Evolutionary conservation across 2,797 vertebrate genomes (phyloP).

Genomic region (Zalophus californianus): DNA sequence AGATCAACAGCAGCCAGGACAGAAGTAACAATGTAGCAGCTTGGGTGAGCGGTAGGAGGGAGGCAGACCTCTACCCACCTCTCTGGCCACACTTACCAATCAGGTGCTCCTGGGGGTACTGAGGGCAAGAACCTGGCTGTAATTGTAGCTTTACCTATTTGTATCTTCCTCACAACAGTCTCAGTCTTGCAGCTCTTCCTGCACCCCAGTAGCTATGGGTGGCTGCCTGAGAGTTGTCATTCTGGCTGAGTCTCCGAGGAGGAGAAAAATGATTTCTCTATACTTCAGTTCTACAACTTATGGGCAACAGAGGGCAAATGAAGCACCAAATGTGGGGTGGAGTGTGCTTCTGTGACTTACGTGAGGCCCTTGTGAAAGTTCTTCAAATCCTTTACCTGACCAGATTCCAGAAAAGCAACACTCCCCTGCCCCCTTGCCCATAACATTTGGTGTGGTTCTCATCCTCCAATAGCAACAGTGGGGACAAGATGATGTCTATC

Average conservation of each 20-base stretch:
- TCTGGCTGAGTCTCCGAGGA: not conserved
- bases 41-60: not conserved
- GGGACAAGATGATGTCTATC: not conserved
- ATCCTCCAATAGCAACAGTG: not conserved
- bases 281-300: slow-evolving; percentile 7
- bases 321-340: not conserved
- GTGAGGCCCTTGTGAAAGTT: not conserved
- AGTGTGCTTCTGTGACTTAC: not conserved
- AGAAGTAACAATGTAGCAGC: not conserved
- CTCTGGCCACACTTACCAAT: not conserved
- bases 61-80: not conserved
- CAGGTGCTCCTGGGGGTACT: not conserved
- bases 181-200: slow-evolving; percentile 1
- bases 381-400: not conserved
- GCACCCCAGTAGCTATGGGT: not conserved
- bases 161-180: not conserved
- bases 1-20: not conserved
- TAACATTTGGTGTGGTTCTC: not conserved
- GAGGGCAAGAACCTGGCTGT: not conserved
- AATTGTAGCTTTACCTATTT: not conserved
- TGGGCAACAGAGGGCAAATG: not conserved
- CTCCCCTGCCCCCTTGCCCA: not conserved
- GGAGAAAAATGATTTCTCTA: slow-evolving; percentile 33
- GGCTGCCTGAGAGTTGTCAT: not conserved
- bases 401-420: slow-evolving; percentile 34